Conservation (phyloP, 2,888 invertebrate species). For the Protonemura montana region DNA sequence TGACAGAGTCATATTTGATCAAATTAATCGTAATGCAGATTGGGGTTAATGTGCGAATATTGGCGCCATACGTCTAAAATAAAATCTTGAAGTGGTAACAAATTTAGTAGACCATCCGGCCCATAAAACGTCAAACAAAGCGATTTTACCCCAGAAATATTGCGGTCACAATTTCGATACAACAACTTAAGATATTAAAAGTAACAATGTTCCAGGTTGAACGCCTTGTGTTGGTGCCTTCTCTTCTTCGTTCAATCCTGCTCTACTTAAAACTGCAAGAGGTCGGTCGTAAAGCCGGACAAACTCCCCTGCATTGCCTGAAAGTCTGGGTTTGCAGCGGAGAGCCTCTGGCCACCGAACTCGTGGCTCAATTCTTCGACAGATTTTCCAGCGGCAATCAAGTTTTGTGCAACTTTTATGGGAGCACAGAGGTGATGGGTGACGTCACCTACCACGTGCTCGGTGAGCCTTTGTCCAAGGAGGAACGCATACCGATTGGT, state of each 20-base stretch:
- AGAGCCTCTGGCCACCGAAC: constrained; percentile 75
- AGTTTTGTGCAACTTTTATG: constrained; percentile 85
- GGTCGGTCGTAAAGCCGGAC: constrained; percentile 45
- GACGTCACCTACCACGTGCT: constrained; percentile 84
- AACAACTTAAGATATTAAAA: no score
- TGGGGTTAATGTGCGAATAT: no score
- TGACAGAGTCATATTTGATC: no score
- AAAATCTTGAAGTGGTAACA: no score
- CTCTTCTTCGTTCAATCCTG: constrained; percentile 78
- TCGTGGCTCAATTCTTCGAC: constrained; percentile 79
- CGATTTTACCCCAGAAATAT: no score
- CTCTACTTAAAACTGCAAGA: constrained; percentile 63
- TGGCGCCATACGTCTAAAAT: no score
- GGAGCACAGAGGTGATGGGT: constrained; percentile 91
- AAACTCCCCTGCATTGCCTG: constrained; percentile 62
- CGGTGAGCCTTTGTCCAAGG: constrained; percentile 59
- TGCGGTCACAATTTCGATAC: no score
- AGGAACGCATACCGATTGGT: constrained; percentile 83
- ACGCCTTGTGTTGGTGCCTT: constrained; percentile 85
- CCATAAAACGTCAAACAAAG: no score
- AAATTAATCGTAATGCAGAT: no score
- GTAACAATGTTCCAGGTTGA: constrained; percentile 64
- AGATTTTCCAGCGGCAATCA: constrained; percentile 73
- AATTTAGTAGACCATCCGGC: no score
- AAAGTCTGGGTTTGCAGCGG: constrained; percentile 89